Evolutionary conservation across 2,888 invertebrate species (phyloP).

Genomic region (Heteropelma amictum): DNA sequence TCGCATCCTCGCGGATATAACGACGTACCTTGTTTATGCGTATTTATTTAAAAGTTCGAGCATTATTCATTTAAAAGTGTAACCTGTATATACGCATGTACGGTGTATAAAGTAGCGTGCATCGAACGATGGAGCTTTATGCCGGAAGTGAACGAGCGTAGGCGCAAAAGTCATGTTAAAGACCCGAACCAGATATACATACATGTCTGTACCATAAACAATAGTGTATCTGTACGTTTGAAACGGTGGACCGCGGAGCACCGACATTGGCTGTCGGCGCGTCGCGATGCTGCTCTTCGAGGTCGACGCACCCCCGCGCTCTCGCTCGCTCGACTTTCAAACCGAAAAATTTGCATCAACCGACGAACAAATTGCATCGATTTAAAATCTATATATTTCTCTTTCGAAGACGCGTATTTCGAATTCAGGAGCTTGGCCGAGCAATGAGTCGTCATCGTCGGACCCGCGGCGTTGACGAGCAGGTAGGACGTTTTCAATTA

Average conservation of each 20-base stretch:
- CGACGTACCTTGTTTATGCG: no score
- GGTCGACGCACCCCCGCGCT: conserved; percentile 49
- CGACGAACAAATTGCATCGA: neutral
- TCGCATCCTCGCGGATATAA: no score
- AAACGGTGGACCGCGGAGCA: neutral
- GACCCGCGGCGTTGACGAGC: no score
- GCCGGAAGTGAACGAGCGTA: conserved; percentile 61
- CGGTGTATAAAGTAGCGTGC: neutral
- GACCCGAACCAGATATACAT: conserved; percentile 24
- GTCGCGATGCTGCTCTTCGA: conserved; percentile 43
- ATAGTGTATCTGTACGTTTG: conserved; percentile 15
- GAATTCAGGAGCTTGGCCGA: no score
- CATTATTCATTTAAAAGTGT: conserved; percentile 36
- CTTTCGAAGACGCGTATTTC: no score
- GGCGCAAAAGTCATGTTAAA: conserved; percentile 63
- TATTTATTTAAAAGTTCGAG: no score
- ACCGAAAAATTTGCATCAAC: neutral
- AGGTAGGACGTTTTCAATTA: no score
- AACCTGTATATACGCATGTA: conserved; percentile 14
- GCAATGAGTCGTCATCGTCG: no score
- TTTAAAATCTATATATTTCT: no score
- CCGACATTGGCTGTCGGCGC: conserved; percentile 49
- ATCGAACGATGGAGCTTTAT: no score
- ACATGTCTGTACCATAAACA: neutral
- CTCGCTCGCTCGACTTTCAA: conserved; percentile 8